phyloP scores from a whole-genome alignment of 64 coral and sea anemone genomes.

The Stichodactyla mertensii region DNA sequence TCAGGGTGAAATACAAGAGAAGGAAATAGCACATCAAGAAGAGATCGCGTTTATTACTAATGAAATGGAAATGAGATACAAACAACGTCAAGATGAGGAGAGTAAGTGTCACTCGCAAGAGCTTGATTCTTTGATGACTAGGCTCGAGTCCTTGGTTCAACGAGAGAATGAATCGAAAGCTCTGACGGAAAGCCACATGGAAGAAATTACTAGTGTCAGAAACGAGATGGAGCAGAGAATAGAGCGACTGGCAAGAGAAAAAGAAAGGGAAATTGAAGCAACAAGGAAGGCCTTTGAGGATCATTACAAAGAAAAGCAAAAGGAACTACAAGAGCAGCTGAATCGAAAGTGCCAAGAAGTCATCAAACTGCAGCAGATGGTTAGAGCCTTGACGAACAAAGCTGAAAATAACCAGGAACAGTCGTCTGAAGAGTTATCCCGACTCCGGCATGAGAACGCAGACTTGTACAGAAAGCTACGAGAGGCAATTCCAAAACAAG shows the following conservation, averaged over 20 bases:
- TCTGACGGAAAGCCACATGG: constrained; percentile 75
- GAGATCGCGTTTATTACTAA: constrained; percentile 49
- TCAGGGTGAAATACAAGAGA: constrained; percentile 54
- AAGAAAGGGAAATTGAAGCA: constrained; percentile 63
- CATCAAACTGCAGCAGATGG: constrained; percentile 37
- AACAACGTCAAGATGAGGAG: constrained; percentile 50
- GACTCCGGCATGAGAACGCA: constrained; percentile 59
- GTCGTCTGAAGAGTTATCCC: constrained; percentile 40
- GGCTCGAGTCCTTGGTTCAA: constrained; percentile 59
- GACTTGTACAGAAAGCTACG: constrained; percentile 69
- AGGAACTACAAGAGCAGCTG: constrained; percentile 49
- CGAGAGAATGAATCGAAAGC: constrained; percentile 79
- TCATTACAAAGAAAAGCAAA: constrained; percentile 43
- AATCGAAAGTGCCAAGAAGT: constrained; percentile 58
- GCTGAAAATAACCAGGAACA: constrained; percentile 1
- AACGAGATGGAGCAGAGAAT: constrained; percentile 71
- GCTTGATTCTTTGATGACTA: constrained; percentile 62
- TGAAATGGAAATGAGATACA: constrained; percentile 62
- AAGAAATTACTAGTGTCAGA: constrained; percentile 60
- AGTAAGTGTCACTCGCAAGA: constrained; percentile 74
- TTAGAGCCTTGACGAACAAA: constrained; percentile 25
- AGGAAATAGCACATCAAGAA: constrained; percentile 45
- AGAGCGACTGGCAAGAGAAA: constrained; percentile 62
- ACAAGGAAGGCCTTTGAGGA: constrained; percentile 45
- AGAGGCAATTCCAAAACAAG: constrained; percentile 43